phyloP scores from a whole-genome alignment of 2,888 invertebrate genomes.

The Stomorhina lunata region DNA sequence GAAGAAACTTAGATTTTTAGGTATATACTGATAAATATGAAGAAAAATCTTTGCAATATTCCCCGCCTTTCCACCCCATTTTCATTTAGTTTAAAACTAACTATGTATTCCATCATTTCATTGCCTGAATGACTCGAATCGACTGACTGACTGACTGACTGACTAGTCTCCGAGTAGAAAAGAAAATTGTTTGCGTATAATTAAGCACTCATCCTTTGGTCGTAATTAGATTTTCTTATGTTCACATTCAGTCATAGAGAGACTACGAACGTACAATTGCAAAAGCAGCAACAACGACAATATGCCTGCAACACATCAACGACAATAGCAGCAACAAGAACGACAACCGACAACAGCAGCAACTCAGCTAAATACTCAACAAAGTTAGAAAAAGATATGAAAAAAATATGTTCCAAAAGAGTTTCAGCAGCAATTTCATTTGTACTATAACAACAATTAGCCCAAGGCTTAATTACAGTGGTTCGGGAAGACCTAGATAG shows the following conservation, averaged over 20 bases:
- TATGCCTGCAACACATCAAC: conserved; percentile 19
- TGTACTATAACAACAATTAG: conserved; percentile 46
- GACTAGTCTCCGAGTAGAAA: too few relatives aligned
- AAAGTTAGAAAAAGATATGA: conserved; percentile 40
- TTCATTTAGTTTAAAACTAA: conserved; percentile 12
- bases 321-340: background rate
- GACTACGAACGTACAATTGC: background rate
- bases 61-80: background rate
- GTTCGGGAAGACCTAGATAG: too few relatives aligned
- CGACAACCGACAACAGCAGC: conserved; percentile 15
- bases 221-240: conserved; percentile 79
- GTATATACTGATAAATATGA: background rate
- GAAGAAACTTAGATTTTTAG: conserved; percentile 49
- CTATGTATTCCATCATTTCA: conserved; percentile 7
- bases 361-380: conserved; percentile 39
- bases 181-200: conserved; percentile 79
- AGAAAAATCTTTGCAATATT: conserved; percentile 25
- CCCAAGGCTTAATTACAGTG: conserved; percentile 54
- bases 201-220: conserved; percentile 80
- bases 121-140: conserved; percentile 47
- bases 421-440: conserved; percentile 53
- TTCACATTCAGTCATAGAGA: conserved; percentile 73
- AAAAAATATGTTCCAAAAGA: too few relatives aligned
- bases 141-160: too few relatives aligned
- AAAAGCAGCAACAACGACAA: background rate